Base-by-base conservation (phyloP, 2,888 invertebrate genomes). In the Ethmia dodecea region DNA sequence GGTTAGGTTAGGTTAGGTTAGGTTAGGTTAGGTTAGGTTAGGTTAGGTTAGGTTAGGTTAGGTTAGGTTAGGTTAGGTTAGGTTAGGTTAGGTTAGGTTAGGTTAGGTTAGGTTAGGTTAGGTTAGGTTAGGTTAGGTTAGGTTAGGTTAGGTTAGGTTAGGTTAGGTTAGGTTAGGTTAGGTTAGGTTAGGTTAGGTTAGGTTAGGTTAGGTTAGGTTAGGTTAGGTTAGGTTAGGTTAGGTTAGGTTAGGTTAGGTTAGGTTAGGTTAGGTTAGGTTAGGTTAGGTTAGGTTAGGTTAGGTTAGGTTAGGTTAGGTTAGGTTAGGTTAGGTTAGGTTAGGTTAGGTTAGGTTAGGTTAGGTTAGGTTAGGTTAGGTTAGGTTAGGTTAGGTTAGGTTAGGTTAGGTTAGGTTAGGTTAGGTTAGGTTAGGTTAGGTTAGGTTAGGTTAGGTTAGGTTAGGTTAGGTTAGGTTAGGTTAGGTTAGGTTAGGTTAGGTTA, bases 311-410 rank as follows among this genome's bases (percentile, higher is more conserved):
- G 36, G 40, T 40, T 40, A 40, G 40, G 40, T 40, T 40, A 36
- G 36, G 40, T 40, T 39, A 35, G 35, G 40, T 40, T 40, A 40
- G 40, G 40, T 40, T 40, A 36, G 36, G 40, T 40, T 36, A 40
- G 40, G 40, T 40, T 40, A 36, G 33, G 40, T 33, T 40, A 36
- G 36, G 36, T 35, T 40, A 40, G 40, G 36, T 40, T 36, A 36
- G 40, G 36, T 40, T 36, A 33, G 40, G 36, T 36, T 36, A 33
- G 40, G 40, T 40, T 36, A 33, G 40, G 40, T 36, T 40, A 36
- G 40, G 40, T 36, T 40, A 33, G 33, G 40, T 36, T 40, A 34
- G 37, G 40, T 37, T 40, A 37, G 37, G 40, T 40, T 37, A 37
- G 40, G 40, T 40, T 37, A 37, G 40, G 40, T 40, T 37, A 34